phyloP scores from a whole-genome alignment of 2,888 invertebrate genomes.

The Campopleginae sp. region DNA sequence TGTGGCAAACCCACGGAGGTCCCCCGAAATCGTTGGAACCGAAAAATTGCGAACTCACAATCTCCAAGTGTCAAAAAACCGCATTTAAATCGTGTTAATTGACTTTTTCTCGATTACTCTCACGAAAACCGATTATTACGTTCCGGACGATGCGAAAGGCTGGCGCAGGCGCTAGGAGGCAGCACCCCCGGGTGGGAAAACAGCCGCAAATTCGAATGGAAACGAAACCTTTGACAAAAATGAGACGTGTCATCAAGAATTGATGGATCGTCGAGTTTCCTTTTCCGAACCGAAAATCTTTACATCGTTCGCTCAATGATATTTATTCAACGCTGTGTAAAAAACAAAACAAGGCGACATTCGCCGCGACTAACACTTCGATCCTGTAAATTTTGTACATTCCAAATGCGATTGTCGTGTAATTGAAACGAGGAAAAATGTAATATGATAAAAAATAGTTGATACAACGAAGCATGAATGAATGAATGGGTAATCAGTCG shows the following conservation, averaged over 20 bases:
- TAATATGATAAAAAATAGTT: constrained; percentile 46
- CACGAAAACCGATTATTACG: neutral
- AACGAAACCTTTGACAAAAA: neutral
- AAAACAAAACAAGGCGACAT: neutral
- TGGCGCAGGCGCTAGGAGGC: neutral
- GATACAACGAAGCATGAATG: constrained; percentile 59
- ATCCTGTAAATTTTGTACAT: constrained; percentile 66
- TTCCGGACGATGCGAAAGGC: neutral
- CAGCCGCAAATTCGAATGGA: constrained; percentile 22
- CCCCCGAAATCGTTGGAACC: neutral
- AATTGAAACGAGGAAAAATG: constrained; percentile 19
- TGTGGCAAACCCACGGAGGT: neutral
- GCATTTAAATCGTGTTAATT: neutral
- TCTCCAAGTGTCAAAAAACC: neutral
- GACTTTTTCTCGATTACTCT: neutral
- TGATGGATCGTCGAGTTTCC: neutral
- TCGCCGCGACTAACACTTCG: constrained; percentile 5
- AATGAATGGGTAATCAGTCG: constrained; percentile 51
- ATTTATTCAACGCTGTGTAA: constrained; percentile 47
- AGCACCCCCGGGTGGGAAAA: constrained; percentile 18
- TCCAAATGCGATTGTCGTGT: constrained; percentile 48
- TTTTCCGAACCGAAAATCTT: neutral
- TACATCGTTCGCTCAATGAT: neutral
- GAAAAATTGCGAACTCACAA: neutral
- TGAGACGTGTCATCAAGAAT: neutral